These are phyloP conservation scores for Phalloptychus januarius DNA, from an alignment of 2,797 vertebrate genomes.

Conservation along the genomic window DNA sequence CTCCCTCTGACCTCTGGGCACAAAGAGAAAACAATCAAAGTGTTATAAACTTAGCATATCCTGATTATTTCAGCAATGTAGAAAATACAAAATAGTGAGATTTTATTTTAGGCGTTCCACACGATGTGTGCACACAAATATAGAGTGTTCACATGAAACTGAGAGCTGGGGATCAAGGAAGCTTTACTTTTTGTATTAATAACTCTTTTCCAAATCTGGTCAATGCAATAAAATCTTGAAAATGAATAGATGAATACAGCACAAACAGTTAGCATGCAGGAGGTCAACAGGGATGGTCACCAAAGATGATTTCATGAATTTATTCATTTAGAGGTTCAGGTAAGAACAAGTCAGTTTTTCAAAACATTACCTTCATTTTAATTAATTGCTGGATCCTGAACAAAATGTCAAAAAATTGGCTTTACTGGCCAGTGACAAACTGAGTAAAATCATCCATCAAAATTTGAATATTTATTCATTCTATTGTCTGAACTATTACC, in stretches of 20 bases:
- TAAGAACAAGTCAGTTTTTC: not conserved
- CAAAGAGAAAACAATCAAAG: not conserved
- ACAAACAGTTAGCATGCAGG: no score
- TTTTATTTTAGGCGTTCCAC: no score
- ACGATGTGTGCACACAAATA: no score
- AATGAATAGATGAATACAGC: not conserved
- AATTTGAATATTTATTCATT: no score
- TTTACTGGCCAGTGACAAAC: not conserved
- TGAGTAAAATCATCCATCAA: no score
- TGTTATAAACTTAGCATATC: not conserved
- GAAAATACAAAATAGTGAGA: no score
- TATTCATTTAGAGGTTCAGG: not conserved
- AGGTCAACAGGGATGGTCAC: no score
- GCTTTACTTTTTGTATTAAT: not conserved
- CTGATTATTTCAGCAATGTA: no score
- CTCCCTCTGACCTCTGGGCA: not conserved
- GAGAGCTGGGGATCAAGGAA: not conserved
- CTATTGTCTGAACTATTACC: no score
- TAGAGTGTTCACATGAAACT: not conserved
- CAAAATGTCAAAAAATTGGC: no score
- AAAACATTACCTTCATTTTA: not conserved
- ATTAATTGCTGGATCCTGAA: not conserved
- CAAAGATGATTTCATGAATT: not conserved
- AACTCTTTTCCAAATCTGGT: not conserved
- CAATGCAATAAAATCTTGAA: no score